Evolutionary conservation across 2,113 vertebrate species (phyloP).

Genomic region (Grantiella picta): DNA sequence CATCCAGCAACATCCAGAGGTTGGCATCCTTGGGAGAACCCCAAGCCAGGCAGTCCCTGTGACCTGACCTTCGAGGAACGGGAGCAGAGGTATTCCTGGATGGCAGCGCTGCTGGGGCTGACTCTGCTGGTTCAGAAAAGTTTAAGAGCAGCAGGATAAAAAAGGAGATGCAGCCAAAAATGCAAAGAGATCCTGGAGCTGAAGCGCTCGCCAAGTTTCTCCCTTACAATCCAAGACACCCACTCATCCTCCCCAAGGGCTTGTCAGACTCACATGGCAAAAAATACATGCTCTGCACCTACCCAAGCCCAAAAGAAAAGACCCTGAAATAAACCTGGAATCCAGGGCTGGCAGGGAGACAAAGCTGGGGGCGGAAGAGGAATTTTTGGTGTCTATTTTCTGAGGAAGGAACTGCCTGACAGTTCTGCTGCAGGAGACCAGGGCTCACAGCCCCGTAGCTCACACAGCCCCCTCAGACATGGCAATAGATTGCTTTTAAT

Average conservation of each 20-base stretch:
- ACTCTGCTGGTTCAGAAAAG: background rate
- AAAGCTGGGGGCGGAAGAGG: conserved; percentile 15
- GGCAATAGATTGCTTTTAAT: conserved; percentile 30
- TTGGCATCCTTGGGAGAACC: background rate
- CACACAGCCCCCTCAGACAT: background rate
- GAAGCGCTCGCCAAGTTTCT: conserved; percentile 41
- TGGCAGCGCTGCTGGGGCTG: background rate
- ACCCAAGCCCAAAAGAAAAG: conserved; percentile 51
- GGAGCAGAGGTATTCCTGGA: background rate
- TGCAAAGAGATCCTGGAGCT: conserved; percentile 39
- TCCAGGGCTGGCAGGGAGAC: conserved; percentile 56
- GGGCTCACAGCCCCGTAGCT: background rate
- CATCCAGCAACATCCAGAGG: fast-evolving
- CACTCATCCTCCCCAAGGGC: conserved; percentile 58
- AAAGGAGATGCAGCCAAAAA: conserved; percentile 43
- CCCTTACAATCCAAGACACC: conserved; percentile 42
- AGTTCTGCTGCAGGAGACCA: background rate
- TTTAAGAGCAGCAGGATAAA: conserved; percentile 26
- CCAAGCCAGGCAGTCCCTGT: background rate
- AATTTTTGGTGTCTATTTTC: conserved; percentile 49
- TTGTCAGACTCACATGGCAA: conserved; percentile 63
- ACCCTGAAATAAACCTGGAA: conserved; percentile 63
- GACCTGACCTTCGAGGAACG: background rate
- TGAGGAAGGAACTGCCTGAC: conserved; percentile 33
- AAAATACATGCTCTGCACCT: conserved; percentile 46